phyloP scores from a whole-genome alignment of 2,797 vertebrate genomes.

The Sylvia borin region DNA sequence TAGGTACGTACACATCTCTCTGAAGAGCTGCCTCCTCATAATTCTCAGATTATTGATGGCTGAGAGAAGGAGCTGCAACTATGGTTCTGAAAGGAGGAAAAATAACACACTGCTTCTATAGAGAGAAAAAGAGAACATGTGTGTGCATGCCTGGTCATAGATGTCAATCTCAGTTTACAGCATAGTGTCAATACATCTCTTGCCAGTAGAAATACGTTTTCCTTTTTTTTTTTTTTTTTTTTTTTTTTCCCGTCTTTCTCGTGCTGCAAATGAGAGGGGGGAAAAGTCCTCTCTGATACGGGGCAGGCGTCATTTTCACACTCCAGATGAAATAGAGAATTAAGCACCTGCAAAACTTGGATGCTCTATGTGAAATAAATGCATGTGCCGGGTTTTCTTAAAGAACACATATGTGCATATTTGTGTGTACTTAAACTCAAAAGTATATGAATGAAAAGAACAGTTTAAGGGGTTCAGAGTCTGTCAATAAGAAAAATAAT shows the following conservation, averaged over 20 bases:
- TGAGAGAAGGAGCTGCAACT: constrained; percentile 52
- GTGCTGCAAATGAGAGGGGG: constrained; percentile 32
- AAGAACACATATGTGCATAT: neutral
- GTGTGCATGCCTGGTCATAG: constrained; percentile 44
- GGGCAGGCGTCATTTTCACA: constrained; percentile 56
- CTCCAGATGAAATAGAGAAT: constrained; percentile 59
- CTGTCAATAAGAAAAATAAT: neutral
- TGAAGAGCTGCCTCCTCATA: constrained; percentile 59
- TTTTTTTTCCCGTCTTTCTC: constrained; percentile 20
- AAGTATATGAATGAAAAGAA: neutral
- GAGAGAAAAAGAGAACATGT: constrained; percentile 20
- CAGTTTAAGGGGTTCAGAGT: neutral
- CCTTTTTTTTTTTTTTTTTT: constrained; percentile 17
- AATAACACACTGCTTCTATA: constrained; percentile 4
- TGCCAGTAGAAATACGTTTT: constrained; percentile 47
- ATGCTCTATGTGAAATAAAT: constrained; percentile 29
- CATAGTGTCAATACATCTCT: constrained; percentile 1
- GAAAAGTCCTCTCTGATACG: constrained; percentile 31
- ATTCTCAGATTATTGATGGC: constrained; percentile 54
- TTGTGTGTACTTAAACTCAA: neutral
- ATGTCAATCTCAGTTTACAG: constrained; percentile 47
- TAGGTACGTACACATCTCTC: neutral
- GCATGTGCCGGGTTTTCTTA: neutral
- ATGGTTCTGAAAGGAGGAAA: neutral
- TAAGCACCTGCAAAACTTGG: constrained; percentile 71